Evolutionary conservation across 2,888 invertebrate species (phyloP).

Genomic region (Eupithecia vulgata): DNA sequence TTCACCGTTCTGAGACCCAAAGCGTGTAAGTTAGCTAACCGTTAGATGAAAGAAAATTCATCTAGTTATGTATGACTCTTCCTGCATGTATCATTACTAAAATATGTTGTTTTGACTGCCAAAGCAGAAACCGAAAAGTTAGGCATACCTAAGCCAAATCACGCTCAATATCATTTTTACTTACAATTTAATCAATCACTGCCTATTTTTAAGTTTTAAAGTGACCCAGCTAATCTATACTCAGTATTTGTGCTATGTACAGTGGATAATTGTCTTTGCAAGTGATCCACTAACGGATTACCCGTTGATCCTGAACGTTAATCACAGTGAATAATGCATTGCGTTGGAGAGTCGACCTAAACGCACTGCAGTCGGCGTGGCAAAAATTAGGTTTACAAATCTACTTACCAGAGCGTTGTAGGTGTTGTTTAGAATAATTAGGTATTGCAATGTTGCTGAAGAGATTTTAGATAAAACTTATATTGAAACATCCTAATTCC

Average conservation of each 20-base stretch:
- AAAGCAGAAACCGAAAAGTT: background rate
- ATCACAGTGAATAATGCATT: conserved; percentile 64
- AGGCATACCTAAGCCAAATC: background rate
- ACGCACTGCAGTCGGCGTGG: conserved; percentile 6
- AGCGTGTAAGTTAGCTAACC: too few species aligned
- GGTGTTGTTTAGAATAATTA: background rate
- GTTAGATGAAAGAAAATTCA: background rate
- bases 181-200: background rate
- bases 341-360: conserved; percentile 35
- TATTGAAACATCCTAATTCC: too few species aligned
- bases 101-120: background rate
- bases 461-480: too few species aligned
- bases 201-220: background rate
- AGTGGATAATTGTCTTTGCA: conserved; percentile 43
- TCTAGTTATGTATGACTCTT: background rate
- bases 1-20: too few species aligned
- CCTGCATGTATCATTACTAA: background rate
- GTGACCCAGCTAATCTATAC: conserved; percentile 17
- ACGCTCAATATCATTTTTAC: background rate
- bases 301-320: conserved; percentile 56
- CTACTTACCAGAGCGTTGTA: background rate
- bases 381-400: background rate
- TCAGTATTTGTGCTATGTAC: conserved; percentile 19
- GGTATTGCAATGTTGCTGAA: too few species aligned
- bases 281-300: conserved; percentile 44